Conservation (phyloP, 92 coral and sea anemone genomes). For the Pocillopora grandis region DNA sequence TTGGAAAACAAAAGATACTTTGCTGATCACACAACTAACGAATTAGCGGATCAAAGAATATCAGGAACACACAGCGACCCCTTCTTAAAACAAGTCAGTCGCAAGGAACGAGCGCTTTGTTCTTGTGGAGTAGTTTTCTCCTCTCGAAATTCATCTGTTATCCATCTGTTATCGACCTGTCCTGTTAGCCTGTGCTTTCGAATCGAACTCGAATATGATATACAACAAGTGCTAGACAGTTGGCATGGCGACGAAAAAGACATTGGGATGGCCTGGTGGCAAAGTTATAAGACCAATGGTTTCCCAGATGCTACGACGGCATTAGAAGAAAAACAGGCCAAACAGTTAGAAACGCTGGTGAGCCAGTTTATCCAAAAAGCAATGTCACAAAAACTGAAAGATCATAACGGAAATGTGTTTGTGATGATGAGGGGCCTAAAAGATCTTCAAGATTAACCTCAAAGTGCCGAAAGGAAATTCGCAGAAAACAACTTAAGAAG, state of each 20-base stretch:
- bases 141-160: slow-evolving; percentile 11
- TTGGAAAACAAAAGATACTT: background rate
- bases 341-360: background rate
- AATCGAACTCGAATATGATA: slow-evolving; percentile 27
- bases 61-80: background rate
- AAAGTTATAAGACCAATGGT: slow-evolving; percentile 28
- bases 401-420: slow-evolving; percentile 13
- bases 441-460: background rate
- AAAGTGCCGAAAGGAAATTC: background rate
- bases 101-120: slow-evolving; percentile 10
- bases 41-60: background rate
- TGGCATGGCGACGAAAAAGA: slow-evolving; percentile 13
- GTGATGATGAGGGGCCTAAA: slow-evolving; percentile 5
- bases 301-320: background rate
- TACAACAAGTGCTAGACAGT: slow-evolving; percentile 32
- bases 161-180: slow-evolving; percentile 12
- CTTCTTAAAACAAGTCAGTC: background rate
- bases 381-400: slow-evolving; percentile 5
- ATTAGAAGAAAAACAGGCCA: background rate
- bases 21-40: background rate
- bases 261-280: slow-evolving; percentile 32
- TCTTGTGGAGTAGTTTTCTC: slow-evolving; percentile 19
- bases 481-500: no score
- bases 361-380: slow-evolving; percentile 16
- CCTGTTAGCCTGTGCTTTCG: slow-evolving; percentile 33